Evolutionary conservation across 1,140 invertebrate species (phyloP).

Genomic region (Wasmannia auropunctata): DNA sequence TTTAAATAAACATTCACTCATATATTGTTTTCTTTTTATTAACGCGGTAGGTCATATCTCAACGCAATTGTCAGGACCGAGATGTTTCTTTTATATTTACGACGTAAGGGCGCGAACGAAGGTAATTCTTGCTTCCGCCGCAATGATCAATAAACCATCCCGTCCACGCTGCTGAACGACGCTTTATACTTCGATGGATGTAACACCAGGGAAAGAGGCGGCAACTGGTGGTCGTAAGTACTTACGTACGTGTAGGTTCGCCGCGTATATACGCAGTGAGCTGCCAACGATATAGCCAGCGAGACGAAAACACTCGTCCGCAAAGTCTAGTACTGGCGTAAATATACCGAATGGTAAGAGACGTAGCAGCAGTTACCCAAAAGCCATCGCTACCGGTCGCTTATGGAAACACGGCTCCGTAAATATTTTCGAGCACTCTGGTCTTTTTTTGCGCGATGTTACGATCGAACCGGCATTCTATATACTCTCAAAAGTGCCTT

Average conservation of each 20-base stretch:
- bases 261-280: slow-evolving; percentile 24
- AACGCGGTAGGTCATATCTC: not conserved
- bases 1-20: not conserved
- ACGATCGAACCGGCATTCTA: not conserved
- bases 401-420: slow-evolving; percentile 40
- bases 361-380: slow-evolving; percentile 29
- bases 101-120: slow-evolving; percentile 46
- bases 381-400: slow-evolving; percentile 30
- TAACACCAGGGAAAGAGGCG: slow-evolving; percentile 57
- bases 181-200: slow-evolving; percentile 59
- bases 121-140: slow-evolving; percentile 58
- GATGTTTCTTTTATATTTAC: slow-evolving; percentile 55
- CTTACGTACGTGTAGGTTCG: slow-evolving; percentile 47
- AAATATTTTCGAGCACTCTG: slow-evolving; percentile 50
- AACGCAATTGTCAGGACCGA: slow-evolving; percentile 34
- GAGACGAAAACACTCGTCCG: slow-evolving; percentile 55
- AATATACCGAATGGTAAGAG: slow-evolving; percentile 53
- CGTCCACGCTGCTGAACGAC: slow-evolving; percentile 44
- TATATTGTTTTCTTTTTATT: slow-evolving; percentile 5
- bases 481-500: not conserved
- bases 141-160: slow-evolving; percentile 59
- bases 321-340: slow-evolving; percentile 47
- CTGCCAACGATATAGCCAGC: slow-evolving; percentile 40
- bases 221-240: slow-evolving; percentile 72
- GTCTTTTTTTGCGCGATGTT: not conserved